A percentile compares a stretch with the other conserved stretches of the same genome.
Evolutionary conservation across 35 echinoderm and acorn worm species (phyloP).

Genomic region (Chiridota heheva): DNA sequence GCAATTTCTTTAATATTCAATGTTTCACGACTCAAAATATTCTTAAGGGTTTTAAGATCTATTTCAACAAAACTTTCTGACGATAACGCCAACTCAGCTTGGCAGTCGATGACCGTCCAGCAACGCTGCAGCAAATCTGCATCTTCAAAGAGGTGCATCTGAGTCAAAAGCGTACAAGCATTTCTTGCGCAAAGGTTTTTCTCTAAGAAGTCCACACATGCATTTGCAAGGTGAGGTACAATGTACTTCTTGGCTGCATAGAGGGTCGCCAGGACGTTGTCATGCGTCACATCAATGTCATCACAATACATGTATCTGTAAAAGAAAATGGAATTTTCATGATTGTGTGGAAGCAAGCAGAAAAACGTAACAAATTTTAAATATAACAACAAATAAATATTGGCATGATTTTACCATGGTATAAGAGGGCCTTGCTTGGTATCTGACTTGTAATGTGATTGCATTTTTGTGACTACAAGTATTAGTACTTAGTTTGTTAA

Average conservation of each 20-base stretch:
- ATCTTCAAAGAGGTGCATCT: slow-evolving; percentile 96
- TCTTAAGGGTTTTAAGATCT: slow-evolving; percentile 75
- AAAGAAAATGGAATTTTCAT: slow-evolving; percentile 12
- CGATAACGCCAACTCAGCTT: slow-evolving; percentile 85
- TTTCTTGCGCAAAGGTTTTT: slow-evolving; percentile 85
- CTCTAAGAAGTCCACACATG: slow-evolving; percentile 91
- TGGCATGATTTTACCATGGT: neutral
- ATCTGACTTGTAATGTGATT: too few species aligned
- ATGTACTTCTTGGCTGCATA: slow-evolving; percentile 99
- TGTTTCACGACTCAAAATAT: slow-evolving; percentile 84
- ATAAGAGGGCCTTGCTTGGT: neutral
- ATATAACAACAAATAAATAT: neutral
- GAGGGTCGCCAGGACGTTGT: slow-evolving; percentile 89
- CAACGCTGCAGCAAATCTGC: slow-evolving; percentile 90
- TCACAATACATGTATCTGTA: slow-evolving; percentile 98
- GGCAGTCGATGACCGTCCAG: slow-evolving; percentile 98
- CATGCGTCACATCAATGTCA: slow-evolving; percentile 90
- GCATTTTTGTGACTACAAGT: too few species aligned
- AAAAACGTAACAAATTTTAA: neutral
- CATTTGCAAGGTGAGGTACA: slow-evolving; percentile 85
- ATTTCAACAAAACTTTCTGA: slow-evolving; percentile 96
- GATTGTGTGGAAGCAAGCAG: too few species aligned
- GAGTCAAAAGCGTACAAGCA: slow-evolving; percentile 85
- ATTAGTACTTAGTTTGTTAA: too few species aligned
- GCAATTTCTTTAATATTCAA: slow-evolving; percentile 97